Evolutionary conservation across 2,888 invertebrate species (phyloP), one percentile per base, ranked within the genome.

Genomic region (Doris montereyensis): DNA sequence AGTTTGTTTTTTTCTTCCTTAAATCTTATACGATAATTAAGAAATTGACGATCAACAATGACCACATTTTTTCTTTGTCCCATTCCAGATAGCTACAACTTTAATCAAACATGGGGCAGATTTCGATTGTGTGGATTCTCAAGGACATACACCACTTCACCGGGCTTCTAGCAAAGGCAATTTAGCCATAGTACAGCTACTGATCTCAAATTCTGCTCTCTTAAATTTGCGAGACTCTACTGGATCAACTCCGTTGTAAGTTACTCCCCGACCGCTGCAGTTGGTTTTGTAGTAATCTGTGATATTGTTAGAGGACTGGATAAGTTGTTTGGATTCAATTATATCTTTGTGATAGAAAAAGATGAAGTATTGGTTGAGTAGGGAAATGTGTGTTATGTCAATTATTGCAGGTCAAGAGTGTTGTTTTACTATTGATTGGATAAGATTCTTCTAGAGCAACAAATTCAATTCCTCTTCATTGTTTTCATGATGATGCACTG

Each of bases 151-250:
- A 8, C 95, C 96, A 10, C 92, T 96, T 32, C 96, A 96, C 88
- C 93, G 96, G 84, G 95, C 95, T 24, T 95, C 95, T 3, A 95
- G 95, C 5, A 94, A 94, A 88, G 96, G 96, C 30, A 94, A 95
- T 86, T 92, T 93, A 58, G 93, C 93, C 65, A 93, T 95, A 83
- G 94, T 96, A 0, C 94, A 94, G 86, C 89, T 95, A 5, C 92
- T 97, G 4, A 87, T 96, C 41, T 92, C 93, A 68, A 91, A 92
- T 83, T 92, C 93, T 78, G 92, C 93, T 35, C 88, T 92, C 76
- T 83, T 92, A 82, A 92, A 96, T 91, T 86, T 92, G 30, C 92
- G 92, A 86, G 96, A 97, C 91, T 92, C 92, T 57, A 94, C 94
- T 86, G 96, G 96, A 34, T 95, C 95, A 88, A 95, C 96, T 26